phyloP scores from a whole-genome alignment of 2,888 invertebrate genomes.

The Phaonia tiefii region DNA sequence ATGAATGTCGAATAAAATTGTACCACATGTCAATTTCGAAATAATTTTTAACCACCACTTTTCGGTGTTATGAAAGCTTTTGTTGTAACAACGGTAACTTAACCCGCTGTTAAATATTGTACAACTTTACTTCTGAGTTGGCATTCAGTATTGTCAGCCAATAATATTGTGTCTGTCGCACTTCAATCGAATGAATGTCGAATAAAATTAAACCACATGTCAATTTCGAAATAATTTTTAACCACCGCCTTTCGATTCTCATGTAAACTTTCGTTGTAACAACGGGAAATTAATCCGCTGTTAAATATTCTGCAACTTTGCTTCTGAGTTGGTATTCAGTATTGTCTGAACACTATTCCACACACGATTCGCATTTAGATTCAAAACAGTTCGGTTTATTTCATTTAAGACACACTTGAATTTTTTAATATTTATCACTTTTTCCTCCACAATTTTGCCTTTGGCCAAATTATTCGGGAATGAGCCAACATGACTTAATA shows the following conservation, averaged over 20 bases:
- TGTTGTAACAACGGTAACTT: background rate
- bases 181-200: constrained; percentile 42
- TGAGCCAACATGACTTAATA: no score
- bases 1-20: constrained; percentile 51
- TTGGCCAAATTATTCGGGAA: background rate
- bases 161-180: no score
- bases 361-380: no score
- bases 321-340: no score
- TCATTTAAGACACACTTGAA: constrained; percentile 50
- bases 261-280: background rate
- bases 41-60: constrained; percentile 43
- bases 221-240: constrained; percentile 45
- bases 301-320: no score
- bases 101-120: no score
- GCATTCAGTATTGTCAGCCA: no score
- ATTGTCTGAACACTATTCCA: no score
- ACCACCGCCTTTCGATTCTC: constrained; percentile 34
- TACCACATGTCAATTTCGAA: constrained; percentile 59
- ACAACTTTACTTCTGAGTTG: no score
- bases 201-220: constrained; percentile 59
- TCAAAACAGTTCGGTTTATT: background rate
- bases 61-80: background rate
- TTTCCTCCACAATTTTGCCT: constrained; percentile 31
- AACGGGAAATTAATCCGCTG: no score
- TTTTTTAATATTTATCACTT: constrained; percentile 62